Percentiles rank a stretch among this genome's conserved stretches.
phyloP scores from a whole-genome alignment of 2,113 vertebrate genomes.

The Scolopax mira region DNA sequence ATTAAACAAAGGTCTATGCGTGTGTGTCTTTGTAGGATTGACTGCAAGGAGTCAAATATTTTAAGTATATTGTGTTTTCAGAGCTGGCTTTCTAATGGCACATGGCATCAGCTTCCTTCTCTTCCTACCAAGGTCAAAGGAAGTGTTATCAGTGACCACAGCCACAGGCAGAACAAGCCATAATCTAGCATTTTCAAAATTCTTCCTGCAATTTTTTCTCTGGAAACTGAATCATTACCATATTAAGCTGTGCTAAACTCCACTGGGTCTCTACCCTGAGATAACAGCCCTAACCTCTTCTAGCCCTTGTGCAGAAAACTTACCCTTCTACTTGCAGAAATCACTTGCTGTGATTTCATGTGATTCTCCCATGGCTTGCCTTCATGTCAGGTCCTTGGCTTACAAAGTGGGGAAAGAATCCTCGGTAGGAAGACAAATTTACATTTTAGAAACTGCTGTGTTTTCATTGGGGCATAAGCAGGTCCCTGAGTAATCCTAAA shows the following conservation, averaged over 20 bases:
- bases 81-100: background rate
- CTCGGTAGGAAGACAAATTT: background rate
- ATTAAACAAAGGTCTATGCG: background rate
- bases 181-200: background rate
- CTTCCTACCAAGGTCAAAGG: background rate
- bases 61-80: background rate
- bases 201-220: background rate
- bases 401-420: background rate
- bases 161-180: background rate
- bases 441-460: background rate
- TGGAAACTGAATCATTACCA: background rate
- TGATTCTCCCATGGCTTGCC: background rate
- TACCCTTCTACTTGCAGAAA: background rate
- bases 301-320: background rate
- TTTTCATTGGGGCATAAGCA: background rate
- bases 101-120: background rate
- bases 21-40: background rate
- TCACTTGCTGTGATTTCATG: background rate
- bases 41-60: background rate
- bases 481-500: background rate
- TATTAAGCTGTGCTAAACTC: background rate
- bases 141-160: background rate
- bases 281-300: background rate
- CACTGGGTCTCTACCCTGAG: background rate
- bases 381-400: background rate